Evolutionary conservation across 1,140 invertebrate species (phyloP).

Genomic region (Drosophila lini): DNA sequence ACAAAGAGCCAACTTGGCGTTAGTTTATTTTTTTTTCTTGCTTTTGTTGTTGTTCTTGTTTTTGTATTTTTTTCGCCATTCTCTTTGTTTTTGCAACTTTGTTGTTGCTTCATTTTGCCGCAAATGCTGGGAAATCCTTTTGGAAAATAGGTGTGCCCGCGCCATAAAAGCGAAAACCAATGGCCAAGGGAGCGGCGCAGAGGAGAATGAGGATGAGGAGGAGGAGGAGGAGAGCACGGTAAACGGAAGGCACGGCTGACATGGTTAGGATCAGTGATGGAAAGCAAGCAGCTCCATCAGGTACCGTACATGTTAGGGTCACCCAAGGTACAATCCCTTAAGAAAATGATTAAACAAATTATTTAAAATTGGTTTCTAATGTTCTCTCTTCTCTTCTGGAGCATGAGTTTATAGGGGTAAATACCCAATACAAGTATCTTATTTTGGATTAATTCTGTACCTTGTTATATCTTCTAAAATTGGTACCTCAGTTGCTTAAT

Average conservation of each 20-base stretch:
- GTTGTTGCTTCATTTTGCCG: conserved; percentile 62
- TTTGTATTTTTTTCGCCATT: conserved; percentile 28
- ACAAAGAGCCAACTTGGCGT: conserved; percentile 61
- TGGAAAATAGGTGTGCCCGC: conserved; percentile 74
- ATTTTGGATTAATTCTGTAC: background rate
- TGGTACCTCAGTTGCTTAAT: too few species aligned
- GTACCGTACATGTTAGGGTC: background rate
- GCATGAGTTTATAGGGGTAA: too few species aligned
- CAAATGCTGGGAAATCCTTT: conserved; percentile 73
- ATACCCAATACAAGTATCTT: too few species aligned
- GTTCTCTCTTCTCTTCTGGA: too few species aligned
- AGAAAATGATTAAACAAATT: background rate
- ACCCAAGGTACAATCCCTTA: background rate
- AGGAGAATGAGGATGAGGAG: conserved; percentile 2
- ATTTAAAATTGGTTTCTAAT: too few species aligned
- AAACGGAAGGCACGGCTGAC: conserved; percentile 23
- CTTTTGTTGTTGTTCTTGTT: conserved; percentile 2
- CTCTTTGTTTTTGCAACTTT: conserved; percentile 46
- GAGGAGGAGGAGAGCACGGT: conserved; percentile 8
- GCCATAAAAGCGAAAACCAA: conserved; percentile 74
- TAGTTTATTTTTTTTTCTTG: conserved; percentile 27
- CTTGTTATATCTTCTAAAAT: background rate
- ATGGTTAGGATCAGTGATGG: conserved; percentile 47
- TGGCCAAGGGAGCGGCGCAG: conserved; percentile 31
- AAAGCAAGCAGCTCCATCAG: conserved; percentile 1